Evolutionary conservation across 1,140 invertebrate species (phyloP), one percentile per base, ranked within the genome.

Genomic region (Geopemphigus sp.): DNA sequence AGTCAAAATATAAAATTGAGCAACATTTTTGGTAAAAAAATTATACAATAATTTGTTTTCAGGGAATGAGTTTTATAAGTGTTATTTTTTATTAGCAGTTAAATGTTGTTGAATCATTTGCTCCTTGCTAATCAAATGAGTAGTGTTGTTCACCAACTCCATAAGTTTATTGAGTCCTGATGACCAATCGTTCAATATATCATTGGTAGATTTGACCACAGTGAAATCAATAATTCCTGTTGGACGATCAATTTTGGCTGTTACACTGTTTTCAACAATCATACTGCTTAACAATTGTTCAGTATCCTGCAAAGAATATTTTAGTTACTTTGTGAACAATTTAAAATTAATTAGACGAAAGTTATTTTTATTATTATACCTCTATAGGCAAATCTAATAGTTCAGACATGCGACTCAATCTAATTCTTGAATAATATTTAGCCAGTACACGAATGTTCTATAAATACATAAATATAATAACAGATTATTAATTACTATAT

Each of bases 381-480:
- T 90, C 90, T 80, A 92, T 88, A 24, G 92, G 89, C 61, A 98
- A 88, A 85, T 98, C 96, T 32, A 99, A 86, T 26, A 99, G 87
- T 84, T 97, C 91, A 72, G 96, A 92, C 95, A 99, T 98, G 80
- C 97, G 90, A 80, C 90, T 89, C 81, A 99, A 87, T 19, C 92
- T 91, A 76, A 99, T 93, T 83, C 95, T 90, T 0, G 96, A 98
- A 85, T 99, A 99, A 87, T 99, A 99, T 87, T 98, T 98, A 12
- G 98, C 96, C 92, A 99, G 98, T 81, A 99, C 97, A 81, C 97
- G 90, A 83, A 99, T 98, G 86, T 99, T 99, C 93, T 98, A 88
- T 26, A 89, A 88, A 83, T n/a, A n/a, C n/a, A n/a, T n/a, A 39
- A 39, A 39, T 8, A 39, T 8, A 39, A 39, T 8, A 39, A 39